Percentiles rank a stretch among this genome's conserved stretches.
Conservation (phyloP, 2,797 vertebrate genomes). For the Molothrus aeneus region DNA sequence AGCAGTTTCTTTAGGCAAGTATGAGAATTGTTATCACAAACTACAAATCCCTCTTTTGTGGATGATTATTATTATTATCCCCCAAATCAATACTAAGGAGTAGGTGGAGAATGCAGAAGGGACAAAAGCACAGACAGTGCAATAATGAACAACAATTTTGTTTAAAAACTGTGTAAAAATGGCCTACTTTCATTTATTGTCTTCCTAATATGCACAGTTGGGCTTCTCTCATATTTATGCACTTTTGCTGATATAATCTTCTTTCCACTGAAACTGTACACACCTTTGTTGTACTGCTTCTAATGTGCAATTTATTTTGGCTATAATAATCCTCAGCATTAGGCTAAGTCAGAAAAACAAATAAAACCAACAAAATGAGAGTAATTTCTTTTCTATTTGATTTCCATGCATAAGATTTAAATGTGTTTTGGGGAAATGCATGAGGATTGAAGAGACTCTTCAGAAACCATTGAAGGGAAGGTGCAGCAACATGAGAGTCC, state of each 20-base stretch:
- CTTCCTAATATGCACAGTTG: background rate
- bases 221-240: background rate
- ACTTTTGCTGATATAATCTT: background rate
- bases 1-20: background rate
- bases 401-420: background rate
- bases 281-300: slow-evolving; percentile 17
- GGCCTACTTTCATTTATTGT: background rate
- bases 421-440: background rate
- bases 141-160: background rate
- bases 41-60: background rate
- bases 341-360: slow-evolving; percentile 39
- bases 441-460: background rate
- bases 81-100: background rate
- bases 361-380: slow-evolving; percentile 23
- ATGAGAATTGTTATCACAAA: background rate
- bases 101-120: background rate
- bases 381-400: slow-evolving; percentile 13
- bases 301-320: slow-evolving; percentile 10
- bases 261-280: background rate
- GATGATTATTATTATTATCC: background rate
- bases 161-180: slow-evolving; percentile 4
- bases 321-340: background rate
- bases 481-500: background rate
- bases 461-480: background rate
- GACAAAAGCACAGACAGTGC: background rate